Evolutionary conservation across 2,888 invertebrate species (phyloP).

Genomic region (Trichopria drosophilae): DNA sequence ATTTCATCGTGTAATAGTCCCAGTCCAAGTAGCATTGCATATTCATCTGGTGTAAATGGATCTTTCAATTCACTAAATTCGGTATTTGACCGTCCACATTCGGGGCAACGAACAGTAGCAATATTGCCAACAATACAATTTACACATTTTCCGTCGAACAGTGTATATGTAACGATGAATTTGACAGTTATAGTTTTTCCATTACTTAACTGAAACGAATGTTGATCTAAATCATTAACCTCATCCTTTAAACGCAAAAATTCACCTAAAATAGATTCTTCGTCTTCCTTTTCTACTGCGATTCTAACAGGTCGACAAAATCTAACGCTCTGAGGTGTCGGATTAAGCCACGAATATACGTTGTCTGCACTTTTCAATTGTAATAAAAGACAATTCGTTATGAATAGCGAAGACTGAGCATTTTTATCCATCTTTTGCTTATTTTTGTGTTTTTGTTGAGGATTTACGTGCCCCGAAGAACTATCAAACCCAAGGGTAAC

Average conservation of each 20-base stretch:
- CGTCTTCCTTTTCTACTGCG: slow-evolving; percentile 9
- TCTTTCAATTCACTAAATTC: neutral
- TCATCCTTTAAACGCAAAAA: slow-evolving; percentile 3
- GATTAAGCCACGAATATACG: slow-evolving; percentile 1
- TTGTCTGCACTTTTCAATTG: neutral
- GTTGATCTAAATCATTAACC: neutral
- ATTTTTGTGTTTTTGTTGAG: slow-evolving; percentile 4
- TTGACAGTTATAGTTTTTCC: neutral
- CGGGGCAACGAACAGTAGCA: neutral
- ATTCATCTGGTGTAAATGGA: slow-evolving; percentile 7
- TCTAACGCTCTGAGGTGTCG: slow-evolving; percentile 10
- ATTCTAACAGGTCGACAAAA: slow-evolving; percentile 2
- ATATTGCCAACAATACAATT: slow-evolving; percentile 1
- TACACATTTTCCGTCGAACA: slow-evolving; percentile 7
- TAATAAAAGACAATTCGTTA: slow-evolving; percentile 1
- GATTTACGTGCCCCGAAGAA: slow-evolving; percentile 10
- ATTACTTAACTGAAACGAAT: neutral
- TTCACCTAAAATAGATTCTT: slow-evolving; percentile 1
- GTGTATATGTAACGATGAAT: neutral
- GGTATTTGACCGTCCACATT: neutral
- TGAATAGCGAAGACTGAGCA: slow-evolving; percentile 9
- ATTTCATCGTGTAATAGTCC: slow-evolving; percentile 5
- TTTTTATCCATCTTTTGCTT: slow-evolving; percentile 1
- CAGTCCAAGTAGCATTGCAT: neutral
- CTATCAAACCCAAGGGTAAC: slow-evolving; percentile 11